These are phyloP conservation scores for Exocentrus adspersus DNA, from an alignment of 2,888 invertebrate genomes.

Conservation along the genomic window DNA sequence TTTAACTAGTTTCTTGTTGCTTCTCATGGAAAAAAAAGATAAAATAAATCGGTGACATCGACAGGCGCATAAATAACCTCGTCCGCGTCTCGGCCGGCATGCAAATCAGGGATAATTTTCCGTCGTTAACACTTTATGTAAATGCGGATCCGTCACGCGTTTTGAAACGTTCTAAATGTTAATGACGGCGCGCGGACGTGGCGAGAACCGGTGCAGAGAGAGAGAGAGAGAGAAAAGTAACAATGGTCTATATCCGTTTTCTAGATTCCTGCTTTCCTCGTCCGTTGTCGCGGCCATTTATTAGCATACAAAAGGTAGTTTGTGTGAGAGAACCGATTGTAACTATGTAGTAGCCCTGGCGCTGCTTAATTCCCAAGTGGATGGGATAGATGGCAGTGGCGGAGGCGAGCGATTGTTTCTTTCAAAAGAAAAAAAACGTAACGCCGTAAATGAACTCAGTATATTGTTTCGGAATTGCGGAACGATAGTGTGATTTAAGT, in stretches of 20 bases:
- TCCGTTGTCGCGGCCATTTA: constrained; percentile 6
- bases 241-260: constrained; percentile 25
- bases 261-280: constrained; percentile 25
- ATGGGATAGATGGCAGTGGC: too few relatives aligned
- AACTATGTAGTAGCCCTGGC: neutral
- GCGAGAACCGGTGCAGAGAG: too few relatives aligned
- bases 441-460: too few relatives aligned
- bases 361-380: too few relatives aligned
- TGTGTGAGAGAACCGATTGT: constrained; percentile 9
- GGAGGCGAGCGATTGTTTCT: too few relatives aligned
- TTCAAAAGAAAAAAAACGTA: too few relatives aligned
- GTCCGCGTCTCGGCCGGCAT: neutral
- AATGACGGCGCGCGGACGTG: constrained; percentile 22
- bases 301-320: constrained; percentile 30
- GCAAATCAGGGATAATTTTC: neutral
- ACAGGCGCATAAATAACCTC: neutral
- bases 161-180: constrained; percentile 21
- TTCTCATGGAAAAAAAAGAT: too few relatives aligned
- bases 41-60: neutral
- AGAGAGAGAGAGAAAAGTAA: neutral
- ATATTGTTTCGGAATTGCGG: too few relatives aligned
- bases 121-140: constrained; percentile 8
- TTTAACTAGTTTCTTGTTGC: too few relatives aligned
- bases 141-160: constrained; percentile 21
- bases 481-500: too few relatives aligned